Evolutionary conservation across 1,140 invertebrate genomes (phyloP).

Genomic region (Sarcophaga peregrina): DNA sequence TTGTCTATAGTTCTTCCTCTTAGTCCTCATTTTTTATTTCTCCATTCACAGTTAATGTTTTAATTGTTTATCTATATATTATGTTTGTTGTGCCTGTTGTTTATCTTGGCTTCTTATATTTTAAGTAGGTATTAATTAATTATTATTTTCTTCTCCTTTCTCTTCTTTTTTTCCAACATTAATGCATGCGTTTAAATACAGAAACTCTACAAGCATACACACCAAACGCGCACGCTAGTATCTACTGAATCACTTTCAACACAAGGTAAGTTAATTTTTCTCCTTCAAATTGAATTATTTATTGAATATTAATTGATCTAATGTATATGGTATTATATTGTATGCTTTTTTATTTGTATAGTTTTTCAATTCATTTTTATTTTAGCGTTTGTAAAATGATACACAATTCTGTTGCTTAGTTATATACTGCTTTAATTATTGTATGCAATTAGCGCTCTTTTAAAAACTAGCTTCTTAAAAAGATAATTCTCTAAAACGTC

Average conservation of each 20-base stretch:
- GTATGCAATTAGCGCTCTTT: no score
- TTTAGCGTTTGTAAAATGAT: no score
- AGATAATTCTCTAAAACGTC: no score
- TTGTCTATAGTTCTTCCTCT: no score
- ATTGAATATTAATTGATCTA: background rate
- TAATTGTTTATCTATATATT: no score
- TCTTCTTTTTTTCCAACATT: background rate
- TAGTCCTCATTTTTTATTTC: no score
- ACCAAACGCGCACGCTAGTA: background rate
- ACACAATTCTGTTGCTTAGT: no score
- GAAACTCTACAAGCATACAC: slow-evolving; percentile 20
- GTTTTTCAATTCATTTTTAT: background rate
- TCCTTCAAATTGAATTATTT: background rate
- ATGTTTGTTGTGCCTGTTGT: no score
- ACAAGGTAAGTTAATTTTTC: slow-evolving; percentile 29
- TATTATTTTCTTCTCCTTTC: background rate
- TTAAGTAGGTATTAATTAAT: background rate
- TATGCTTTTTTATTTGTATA: background rate
- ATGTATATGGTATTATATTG: background rate
- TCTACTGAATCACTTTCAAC: slow-evolving; percentile 5
- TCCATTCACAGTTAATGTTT: no score
- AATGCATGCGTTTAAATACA: background rate
- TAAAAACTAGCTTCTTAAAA: no score
- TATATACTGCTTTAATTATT: no score
- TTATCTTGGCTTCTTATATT: no score